Evolutionary conservation across 2,797 vertebrate species (phyloP), one percentile per base, ranked within the genome.

Genomic region (Acipenser transmontanus): DNA sequence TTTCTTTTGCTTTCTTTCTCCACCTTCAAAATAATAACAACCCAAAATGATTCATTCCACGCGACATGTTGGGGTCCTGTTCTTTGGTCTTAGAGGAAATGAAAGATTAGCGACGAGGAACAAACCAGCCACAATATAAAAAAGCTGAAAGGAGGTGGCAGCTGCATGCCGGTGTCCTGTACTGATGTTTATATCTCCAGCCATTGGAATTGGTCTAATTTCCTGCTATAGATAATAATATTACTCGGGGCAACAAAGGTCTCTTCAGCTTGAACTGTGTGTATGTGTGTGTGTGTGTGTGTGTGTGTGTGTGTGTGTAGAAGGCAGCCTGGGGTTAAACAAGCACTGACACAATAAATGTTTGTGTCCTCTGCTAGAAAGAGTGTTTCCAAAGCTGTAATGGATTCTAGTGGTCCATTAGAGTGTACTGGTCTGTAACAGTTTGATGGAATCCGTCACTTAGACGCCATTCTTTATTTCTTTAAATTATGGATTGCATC

Each of bases 1-100:
- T 85, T 77, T 75, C 87, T 73, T 80, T 81, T 81, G 78, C 14
- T 57, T 57, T 81, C 71, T 73, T 74, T 79, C 69, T 74, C 73
- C 75, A 75, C 72, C 74, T 86, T 79, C 73, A 86, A 91, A 89
- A 91, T 87, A 83, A 90, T 90, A 70, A 57, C 70, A 71, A 72
- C 73, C 73, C 73, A 80, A 71, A 77, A 80, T 81, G 76, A 81
- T 81, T 81, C 75, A 79, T 57, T n/a, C n/a, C 12, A n/a, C 54
- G 7, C 4, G 14, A 57, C 12, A 78, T 52, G 57, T 14, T 65
- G 73, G 70, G 70, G 72, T 77, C 73, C 69, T 76, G 74, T 77
- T 79, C 71, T 71, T 77, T 80, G 72, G 75, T 74, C 70, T 68
- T 66, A 72, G 71, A 78, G 77, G 80, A 82, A 82, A 80, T 82